Evolutionary conservation across 2,797 vertebrate species (phyloP).

Genomic region (Neoniphon sammara): DNA sequence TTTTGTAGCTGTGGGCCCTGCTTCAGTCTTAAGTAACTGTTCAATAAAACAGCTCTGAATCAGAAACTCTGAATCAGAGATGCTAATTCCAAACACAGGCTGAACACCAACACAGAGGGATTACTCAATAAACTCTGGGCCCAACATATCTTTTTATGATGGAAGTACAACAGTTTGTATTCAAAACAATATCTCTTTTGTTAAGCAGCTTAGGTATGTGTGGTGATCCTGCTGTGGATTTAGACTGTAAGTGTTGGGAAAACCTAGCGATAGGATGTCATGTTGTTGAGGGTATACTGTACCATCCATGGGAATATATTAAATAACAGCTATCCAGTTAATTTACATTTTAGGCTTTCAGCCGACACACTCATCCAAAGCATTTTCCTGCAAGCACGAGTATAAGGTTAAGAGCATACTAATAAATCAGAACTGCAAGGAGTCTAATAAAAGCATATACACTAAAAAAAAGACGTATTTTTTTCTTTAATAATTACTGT

Average conservation of each 20-base stretch:
- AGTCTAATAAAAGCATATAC: conserved; percentile 25
- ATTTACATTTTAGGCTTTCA: conserved; percentile 56
- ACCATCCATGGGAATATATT: conserved; percentile 49
- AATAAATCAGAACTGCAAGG: conserved; percentile 48
- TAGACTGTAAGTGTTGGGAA: conserved; percentile 31
- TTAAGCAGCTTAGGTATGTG: conserved; percentile 56
- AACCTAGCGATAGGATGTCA: conserved; percentile 44
- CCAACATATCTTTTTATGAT: conserved; percentile 27
- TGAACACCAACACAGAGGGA: conserved; percentile 20
- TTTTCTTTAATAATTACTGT: not conserved
- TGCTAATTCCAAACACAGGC: conserved; percentile 6
- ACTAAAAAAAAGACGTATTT: not conserved
- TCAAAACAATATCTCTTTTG: conserved; percentile 62
- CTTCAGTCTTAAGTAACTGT: too few species aligned
- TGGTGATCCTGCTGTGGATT: conserved; percentile 47
- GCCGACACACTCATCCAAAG: conserved; percentile 23
- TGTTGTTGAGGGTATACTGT: conserved; percentile 30
- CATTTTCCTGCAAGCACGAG: conserved; percentile 53
- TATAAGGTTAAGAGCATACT: conserved; percentile 45
- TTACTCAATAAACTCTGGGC: conserved; percentile 5
- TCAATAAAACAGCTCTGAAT: not conserved
- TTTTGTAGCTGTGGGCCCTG: not conserved
- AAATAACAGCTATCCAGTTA: conserved; percentile 34
- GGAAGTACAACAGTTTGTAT: conserved; percentile 60
- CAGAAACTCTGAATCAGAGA: not conserved